Evolutionary conservation across 2,888 invertebrate species (phyloP).

Genomic region (Elgonia sp.): DNA sequence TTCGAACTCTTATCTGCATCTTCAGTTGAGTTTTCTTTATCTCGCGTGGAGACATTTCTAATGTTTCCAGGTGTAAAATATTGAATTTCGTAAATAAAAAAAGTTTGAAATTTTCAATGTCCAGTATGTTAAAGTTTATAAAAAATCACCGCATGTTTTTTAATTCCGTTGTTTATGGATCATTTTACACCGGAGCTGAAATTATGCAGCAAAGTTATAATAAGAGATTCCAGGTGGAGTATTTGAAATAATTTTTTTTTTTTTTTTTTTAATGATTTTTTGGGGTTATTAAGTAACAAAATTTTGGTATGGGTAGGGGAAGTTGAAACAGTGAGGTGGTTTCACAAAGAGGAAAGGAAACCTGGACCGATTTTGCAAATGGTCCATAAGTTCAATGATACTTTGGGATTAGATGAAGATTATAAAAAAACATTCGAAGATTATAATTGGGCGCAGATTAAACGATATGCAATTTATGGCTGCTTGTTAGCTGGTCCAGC

Average conservation of each 20-base stretch:
- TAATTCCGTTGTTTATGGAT: slow-evolving; percentile 91
- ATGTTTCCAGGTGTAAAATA: too few species aligned
- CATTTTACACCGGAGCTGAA: slow-evolving; percentile 93
- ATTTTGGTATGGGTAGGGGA: slow-evolving; percentile 14
- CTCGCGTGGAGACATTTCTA: not conserved
- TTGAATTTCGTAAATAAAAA: too few species aligned
- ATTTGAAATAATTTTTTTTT: slow-evolving; percentile 19
- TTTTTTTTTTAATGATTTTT: too few species aligned
- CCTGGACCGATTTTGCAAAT: slow-evolving; percentile 65
- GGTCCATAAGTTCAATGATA: slow-evolving; percentile 73
- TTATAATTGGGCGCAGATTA: slow-evolving; percentile 83
- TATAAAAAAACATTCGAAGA: slow-evolving; percentile 34
- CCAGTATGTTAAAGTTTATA: slow-evolving; percentile 71
- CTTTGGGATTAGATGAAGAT: slow-evolving; percentile 76
- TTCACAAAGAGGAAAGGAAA: slow-evolving; percentile 29
- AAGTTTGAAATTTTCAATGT: too few species aligned
- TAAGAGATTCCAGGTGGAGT: slow-evolving; percentile 90
- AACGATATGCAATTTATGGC: slow-evolving; percentile 84
- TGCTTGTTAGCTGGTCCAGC: slow-evolving; percentile 83
- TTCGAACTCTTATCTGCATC: not conserved
- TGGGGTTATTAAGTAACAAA: not conserved
- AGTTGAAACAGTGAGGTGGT: not conserved
- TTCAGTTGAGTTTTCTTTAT: not conserved
- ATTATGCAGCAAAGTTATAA: slow-evolving; percentile 92
- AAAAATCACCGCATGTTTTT: slow-evolving; percentile 81